Percentiles rank a stretch among this genome's conserved stretches.
These are phyloP conservation scores for Colius striatus DNA, from an alignment of 2,113 vertebrate species.

Conservation along the genomic window DNA sequence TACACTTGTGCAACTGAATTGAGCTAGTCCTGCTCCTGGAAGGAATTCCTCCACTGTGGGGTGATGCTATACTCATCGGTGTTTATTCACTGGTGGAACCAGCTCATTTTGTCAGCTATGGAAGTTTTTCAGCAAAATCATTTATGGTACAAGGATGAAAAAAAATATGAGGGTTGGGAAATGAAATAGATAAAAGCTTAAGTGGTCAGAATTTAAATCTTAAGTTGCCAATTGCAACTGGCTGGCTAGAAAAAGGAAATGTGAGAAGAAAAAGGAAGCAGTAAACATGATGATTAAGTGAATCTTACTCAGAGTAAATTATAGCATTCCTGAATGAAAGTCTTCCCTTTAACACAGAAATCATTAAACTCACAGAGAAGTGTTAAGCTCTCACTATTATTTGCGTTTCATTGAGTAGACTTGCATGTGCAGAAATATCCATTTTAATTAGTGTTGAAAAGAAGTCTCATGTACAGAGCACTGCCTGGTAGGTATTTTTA, in stretches of 20 bases:
- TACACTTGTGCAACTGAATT: background rate
- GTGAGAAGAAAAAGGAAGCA: slow-evolving; percentile 17
- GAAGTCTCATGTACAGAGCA: slow-evolving; percentile 33
- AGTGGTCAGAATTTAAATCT: slow-evolving; percentile 54
- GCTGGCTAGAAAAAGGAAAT: slow-evolving; percentile 25
- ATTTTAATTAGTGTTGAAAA: slow-evolving; percentile 66
- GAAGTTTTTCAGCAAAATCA: background rate
- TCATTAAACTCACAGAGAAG: slow-evolving; percentile 34
- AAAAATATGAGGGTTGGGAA: background rate
- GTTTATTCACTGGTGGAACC: background rate
- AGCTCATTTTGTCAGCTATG: background rate
- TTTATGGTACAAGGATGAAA: background rate
- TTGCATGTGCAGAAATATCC: slow-evolving; percentile 56
- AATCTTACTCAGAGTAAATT: slow-evolving; percentile 61
- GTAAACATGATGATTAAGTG: slow-evolving; percentile 66
- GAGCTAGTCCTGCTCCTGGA: rapidly evolving
- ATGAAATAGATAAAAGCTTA: slow-evolving; percentile 22
- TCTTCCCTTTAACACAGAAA: slow-evolving; percentile 56
- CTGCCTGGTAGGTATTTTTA: slow-evolving; percentile 68
- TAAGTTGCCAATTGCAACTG: slow-evolving; percentile 48
- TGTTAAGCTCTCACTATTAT: slow-evolving; percentile 64
- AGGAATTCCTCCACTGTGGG: background rate
- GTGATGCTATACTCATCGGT: background rate
- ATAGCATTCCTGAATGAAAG: slow-evolving; percentile 61
- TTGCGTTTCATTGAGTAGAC: slow-evolving; percentile 57